Conservation (phyloP, 2,113 vertebrate species). For the Xiphophorus maculatus region DNA sequence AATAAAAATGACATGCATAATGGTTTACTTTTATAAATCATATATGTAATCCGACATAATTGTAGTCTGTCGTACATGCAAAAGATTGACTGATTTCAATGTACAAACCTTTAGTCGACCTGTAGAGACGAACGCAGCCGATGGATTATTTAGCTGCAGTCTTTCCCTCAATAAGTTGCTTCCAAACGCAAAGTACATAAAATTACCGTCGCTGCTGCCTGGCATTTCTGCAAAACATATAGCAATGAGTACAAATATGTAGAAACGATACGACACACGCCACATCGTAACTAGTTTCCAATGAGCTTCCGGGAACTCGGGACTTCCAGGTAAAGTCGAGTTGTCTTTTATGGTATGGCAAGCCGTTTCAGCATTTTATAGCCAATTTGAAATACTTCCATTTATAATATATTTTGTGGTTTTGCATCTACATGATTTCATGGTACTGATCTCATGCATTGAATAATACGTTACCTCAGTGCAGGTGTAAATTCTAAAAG, state of each 20-base stretch:
- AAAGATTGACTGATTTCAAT: not conserved
- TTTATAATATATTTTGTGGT: no score
- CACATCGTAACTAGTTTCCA: not conserved
- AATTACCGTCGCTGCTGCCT: not conserved
- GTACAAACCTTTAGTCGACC: conserved; percentile 70
- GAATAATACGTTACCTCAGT: no score
- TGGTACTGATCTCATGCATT: no score
- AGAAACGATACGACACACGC: not conserved
- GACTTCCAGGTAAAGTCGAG: no score
- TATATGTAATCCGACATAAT: not conserved
- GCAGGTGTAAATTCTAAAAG: no score
- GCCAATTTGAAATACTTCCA: no score
- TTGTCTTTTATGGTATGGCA: no score
- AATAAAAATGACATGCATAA: not conserved
- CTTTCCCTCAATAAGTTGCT: conserved; percentile 80
- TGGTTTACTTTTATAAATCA: not conserved
- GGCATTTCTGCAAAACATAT: conserved; percentile 49
- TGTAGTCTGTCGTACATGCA: no score
- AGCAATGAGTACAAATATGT: not conserved
- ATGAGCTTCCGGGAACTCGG: no score
- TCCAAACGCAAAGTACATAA: conserved; percentile 79
- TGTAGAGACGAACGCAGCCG: conserved; percentile 62
- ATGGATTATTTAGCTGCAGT: conserved; percentile 69
- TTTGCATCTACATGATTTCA: no score
- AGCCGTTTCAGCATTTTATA: no score